Evolutionary conservation across 2,797 vertebrate species (phyloP).

Genomic region (Choloepus didactylus): DNA sequence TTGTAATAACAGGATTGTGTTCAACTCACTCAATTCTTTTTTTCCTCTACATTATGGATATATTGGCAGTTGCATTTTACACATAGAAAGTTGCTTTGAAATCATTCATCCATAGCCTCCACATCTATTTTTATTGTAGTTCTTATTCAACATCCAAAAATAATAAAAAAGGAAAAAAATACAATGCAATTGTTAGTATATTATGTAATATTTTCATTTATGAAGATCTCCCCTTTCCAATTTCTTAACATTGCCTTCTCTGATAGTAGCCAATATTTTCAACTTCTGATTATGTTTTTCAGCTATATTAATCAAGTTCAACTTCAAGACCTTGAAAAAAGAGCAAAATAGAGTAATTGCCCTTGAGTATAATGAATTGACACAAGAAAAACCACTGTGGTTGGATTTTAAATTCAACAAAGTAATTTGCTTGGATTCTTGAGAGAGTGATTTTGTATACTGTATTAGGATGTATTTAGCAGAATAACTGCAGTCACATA

Average conservation of each 20-base stretch:
- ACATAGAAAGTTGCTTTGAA: slow-evolving; percentile 60
- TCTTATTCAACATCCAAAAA: slow-evolving; percentile 3
- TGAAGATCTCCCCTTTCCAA: not conserved
- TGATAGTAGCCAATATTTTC: slow-evolving; percentile 28
- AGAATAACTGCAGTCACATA: slow-evolving; percentile 39
- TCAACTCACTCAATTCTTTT: not conserved
- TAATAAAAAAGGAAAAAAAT: slow-evolving; percentile 66
- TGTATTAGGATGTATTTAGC: slow-evolving; percentile 18
- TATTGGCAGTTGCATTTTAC: not conserved
- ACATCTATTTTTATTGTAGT: not conserved
- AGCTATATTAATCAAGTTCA: slow-evolving; percentile 60
- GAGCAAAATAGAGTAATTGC: slow-evolving; percentile 23
- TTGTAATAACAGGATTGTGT: not conserved
- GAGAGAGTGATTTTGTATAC: slow-evolving; percentile 70
- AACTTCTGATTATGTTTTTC: slow-evolving; percentile 47
- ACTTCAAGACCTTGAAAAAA: slow-evolving; percentile 63
- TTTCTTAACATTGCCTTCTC: slow-evolving; percentile 43
- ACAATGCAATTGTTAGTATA: slow-evolving; percentile 2
- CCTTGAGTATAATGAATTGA: slow-evolving; percentile 49
- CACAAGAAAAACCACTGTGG: slow-evolving; percentile 62
- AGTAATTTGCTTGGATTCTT: slow-evolving; percentile 72
- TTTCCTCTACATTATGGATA: slow-evolving; percentile 1
- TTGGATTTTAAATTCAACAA: slow-evolving; percentile 63
- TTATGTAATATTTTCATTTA: not conserved
- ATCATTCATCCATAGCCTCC: not conserved